Base-by-base conservation (phyloP, 1,140 invertebrate genomes). In the Pseudachorutes palmiensis region DNA sequence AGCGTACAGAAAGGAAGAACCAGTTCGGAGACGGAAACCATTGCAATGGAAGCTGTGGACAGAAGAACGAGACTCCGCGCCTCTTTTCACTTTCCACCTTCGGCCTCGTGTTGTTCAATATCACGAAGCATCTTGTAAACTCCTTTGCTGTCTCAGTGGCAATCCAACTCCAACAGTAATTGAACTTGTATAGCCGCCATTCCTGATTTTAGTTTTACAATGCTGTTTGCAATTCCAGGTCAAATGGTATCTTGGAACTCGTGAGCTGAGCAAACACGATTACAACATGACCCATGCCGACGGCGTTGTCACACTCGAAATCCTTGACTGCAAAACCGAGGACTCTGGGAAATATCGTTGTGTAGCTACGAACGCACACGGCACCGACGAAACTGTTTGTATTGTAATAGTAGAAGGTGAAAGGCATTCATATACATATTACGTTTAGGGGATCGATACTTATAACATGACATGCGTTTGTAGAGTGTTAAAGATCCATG, bases 41-140 rank as follows among this genome's bases (percentile, higher is more conserved):
- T 79, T 92, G n/a, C 85, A 85, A 1, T 90, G 89, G 77, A 89
- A 87, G 65, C 87, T 90, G 80, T 93, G 90, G 89, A 86, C 92
- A 80, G 91, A 94, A 79, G 88, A 88, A 72, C 87, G 86, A 76
- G 92, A 95, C 80, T 87, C 87, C 73, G 89, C 90, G 24, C 97
- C 97, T 58, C 88, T 85, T 76, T 99, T 99, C 80, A 97, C 92
- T 72, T 99, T 99, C 89, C 85, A 93, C 74, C 84, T 99, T 59
- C 86, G 97, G 78, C 94, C 95, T 76, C 90, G 97, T 78, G 89
- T 98, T 65, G 98, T 99, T 83, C 97, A 99, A 80, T 89, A 93
- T 73, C 83, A 90, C 58, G 88, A 93, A 76, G 75, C 76, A 64
- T 92, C 90, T 55, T 94, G 91, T 81, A 99, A 99, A 81, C 83